These are phyloP conservation scores for Sebastes elongatus DNA, from an alignment of 2,797 vertebrate genomes.

Conservation along the genomic window DNA sequence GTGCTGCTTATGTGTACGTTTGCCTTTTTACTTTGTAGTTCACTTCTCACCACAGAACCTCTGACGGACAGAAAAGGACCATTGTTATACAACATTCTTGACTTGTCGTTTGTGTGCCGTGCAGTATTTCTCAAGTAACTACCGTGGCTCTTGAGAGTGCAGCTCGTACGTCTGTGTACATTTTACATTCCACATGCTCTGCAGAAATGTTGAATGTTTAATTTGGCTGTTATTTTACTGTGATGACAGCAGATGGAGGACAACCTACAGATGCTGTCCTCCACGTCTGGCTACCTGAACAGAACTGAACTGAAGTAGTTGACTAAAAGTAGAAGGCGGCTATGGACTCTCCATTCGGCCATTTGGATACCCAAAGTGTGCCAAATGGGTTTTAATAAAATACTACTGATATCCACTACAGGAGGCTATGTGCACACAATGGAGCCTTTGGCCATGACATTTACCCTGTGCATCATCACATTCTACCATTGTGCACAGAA, in stretches of 20 bases:
- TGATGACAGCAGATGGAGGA: not conserved
- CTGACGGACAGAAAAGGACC: constrained; percentile 23
- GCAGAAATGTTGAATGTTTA: not conserved
- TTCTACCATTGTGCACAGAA: too few species aligned
- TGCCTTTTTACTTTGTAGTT: constrained; percentile 23
- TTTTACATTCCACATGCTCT: not conserved
- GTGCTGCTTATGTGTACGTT: constrained; percentile 8
- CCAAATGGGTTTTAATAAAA: too few species aligned
- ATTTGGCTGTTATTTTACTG: not conserved
- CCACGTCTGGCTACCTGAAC: not conserved
- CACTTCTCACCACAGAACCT: constrained; percentile 16
- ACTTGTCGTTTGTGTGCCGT: not conserved
- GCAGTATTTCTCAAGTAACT: not conserved
- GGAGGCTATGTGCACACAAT: too few species aligned
- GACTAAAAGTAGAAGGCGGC: not conserved
- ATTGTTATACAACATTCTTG: constrained; percentile 32
- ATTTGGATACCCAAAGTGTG: too few species aligned
- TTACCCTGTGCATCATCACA: too few species aligned
- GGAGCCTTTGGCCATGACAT: too few species aligned
- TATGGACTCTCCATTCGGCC: too few species aligned
- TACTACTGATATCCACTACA: too few species aligned
- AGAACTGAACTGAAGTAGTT: not conserved
- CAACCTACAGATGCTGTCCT: not conserved
- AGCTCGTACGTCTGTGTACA: not conserved
- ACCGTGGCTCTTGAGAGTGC: not conserved